Base-by-base conservation (phyloP, 2,888 invertebrate genomes). In the Cephus rjabovi region DNA sequence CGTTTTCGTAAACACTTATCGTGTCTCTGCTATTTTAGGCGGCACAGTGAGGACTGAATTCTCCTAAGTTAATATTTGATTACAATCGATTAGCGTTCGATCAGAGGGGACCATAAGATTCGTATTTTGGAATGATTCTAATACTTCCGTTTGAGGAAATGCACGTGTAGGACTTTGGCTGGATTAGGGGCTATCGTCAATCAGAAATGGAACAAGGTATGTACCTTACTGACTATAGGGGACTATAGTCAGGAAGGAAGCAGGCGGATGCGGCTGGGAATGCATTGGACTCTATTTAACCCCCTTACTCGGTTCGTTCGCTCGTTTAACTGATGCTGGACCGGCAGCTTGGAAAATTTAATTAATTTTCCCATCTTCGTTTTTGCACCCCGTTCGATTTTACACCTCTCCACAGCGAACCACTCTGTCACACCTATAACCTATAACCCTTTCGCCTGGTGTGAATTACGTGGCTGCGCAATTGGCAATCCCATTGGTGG, bases 291-390 rank as follows among this genome's bases (percentile, higher is more conserved):
- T 74, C 35, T 12, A 74, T 74, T 74, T 74, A 74, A 74, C 74
- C 74, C 23, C 23, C 4, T 74, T 23, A 35, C 35, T 34, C 23
- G 34, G 74, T 37, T 23, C 74, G 35, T 3, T 35, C 35, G 31
- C 33, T 71, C 31, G 71, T 71, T 71, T 35, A 35, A 74, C 74
- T 23, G 74, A n/a, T 74, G 71, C 71, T 34, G 71, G 31, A 71
- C 12, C 71, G 71, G 31, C 31, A 71, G 71, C 77, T 80, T 78
- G 75, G 80, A 82, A 85, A 86, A 86, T 86, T 86, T 86, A 84
- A 86, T 86, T 86, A 86, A 86, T 86, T 84, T 84, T 81, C 79
- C 81, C 73, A 77, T 75, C 80, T 80, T 79, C 81, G 76, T 80
- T 80, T 56, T 80, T 75, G 76, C 79, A 73, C 75, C 77, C 75